Conservation (phyloP, 2,113 vertebrate genomes). For the Tetrax tetrax region DNA sequence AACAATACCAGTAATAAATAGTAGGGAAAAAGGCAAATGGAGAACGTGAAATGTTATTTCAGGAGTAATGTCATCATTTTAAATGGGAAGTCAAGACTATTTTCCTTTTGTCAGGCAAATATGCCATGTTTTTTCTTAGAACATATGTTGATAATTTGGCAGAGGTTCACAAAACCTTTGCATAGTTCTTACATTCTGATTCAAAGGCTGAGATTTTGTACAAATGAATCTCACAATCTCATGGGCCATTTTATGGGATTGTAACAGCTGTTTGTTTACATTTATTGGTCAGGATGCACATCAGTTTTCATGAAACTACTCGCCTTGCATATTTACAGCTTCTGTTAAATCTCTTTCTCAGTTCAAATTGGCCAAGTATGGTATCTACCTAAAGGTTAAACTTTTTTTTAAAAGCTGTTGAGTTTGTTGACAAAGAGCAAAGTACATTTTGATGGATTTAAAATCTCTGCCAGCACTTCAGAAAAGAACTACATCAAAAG, state of each 20-base stretch:
- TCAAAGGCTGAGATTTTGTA: not conserved
- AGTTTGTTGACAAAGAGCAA: slow-evolving; percentile 56
- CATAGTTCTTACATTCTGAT: not conserved
- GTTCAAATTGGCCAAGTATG: not conserved
- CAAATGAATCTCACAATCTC: not conserved
- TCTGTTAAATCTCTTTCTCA: not conserved
- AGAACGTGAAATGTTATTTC: not conserved
- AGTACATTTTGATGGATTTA: slow-evolving; percentile 36
- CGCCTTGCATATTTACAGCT: not conserved
- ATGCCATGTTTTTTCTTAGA: not conserved
- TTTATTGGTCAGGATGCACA: not conserved
- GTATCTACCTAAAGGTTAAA: not conserved
- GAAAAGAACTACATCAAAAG: slow-evolving; percentile 32
- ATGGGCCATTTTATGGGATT: not conserved
- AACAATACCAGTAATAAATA: not conserved
- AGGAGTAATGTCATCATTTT: not conserved
- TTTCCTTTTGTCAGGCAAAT: slow-evolving; percentile 1
- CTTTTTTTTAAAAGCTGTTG: not conserved
- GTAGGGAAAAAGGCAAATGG: not conserved
- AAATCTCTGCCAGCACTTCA: slow-evolving; percentile 27
- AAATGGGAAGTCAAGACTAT: not conserved
- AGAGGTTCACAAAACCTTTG: not conserved
- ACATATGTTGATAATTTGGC: slow-evolving; percentile 12
- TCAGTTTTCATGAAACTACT: not conserved
- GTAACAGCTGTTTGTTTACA: slow-evolving; percentile 25